Conservation (phyloP, 2,888 invertebrate genomes). For the Anagyrus pseudococci region DNA sequence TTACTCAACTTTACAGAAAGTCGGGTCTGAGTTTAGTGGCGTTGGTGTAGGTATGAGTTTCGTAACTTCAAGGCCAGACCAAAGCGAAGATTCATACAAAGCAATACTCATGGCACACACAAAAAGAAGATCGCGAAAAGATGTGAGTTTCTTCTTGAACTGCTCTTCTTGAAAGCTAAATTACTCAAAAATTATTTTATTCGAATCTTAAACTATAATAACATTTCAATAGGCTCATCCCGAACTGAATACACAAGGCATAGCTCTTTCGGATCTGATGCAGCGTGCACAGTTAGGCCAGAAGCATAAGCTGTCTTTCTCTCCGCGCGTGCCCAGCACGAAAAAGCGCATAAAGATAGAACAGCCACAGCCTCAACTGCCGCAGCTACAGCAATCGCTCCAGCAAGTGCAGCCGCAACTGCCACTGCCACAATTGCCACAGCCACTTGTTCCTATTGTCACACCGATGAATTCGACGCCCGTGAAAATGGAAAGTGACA, state of each 20-base stretch:
- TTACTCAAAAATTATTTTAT: not conserved
- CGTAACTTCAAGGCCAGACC: conserved; percentile 62
- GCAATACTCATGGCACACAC: conserved; percentile 76
- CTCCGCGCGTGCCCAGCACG: conserved; percentile 62
- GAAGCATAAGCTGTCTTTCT: conserved; percentile 64
- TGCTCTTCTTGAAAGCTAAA: not conserved
- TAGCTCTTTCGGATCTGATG: conserved; percentile 76
- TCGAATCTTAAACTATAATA: not conserved
- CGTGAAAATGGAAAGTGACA: conserved; percentile 54
- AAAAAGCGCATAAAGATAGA: conserved; percentile 59
- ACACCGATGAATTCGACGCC: conserved; percentile 14
- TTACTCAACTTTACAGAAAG: conserved; percentile 56
- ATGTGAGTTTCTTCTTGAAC: conserved; percentile 68
- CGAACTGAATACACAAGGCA: conserved; percentile 78
- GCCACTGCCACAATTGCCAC: conserved; percentile 6
- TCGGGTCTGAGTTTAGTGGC: conserved; percentile 40
- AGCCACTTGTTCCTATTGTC: conserved; percentile 7
- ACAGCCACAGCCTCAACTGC: conserved; percentile 20
- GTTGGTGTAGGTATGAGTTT: conserved; percentile 50
- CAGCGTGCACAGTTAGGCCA: conserved; percentile 62
- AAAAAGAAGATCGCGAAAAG: conserved; percentile 72
- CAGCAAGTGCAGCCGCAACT: not conserved
- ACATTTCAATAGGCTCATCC: conserved; percentile 68
- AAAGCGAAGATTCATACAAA: conserved; percentile 72
- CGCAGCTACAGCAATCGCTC: conserved; percentile 2